These are phyloP conservation scores for Drosophila nannoptera DNA, from an alignment of 1,140 invertebrate genomes.

Conservation along the genomic window DNA sequence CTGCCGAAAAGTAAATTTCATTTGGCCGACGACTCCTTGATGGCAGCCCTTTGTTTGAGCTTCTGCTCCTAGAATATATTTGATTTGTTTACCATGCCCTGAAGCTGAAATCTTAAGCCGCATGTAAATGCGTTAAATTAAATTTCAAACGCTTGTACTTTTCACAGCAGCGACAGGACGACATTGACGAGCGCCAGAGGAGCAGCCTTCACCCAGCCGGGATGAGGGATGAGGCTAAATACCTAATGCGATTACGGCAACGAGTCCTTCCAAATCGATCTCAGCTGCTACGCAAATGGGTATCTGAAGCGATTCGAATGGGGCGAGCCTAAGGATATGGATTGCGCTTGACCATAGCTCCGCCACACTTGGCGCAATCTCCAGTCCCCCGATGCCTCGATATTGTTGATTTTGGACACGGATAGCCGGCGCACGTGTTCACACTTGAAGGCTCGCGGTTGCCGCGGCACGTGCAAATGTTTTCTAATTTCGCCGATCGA, in stretches of 20 bases:
- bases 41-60: constrained; percentile 72
- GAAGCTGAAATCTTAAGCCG: constrained; percentile 70
- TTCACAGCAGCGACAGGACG: constrained; percentile 42
- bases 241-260: constrained; percentile 67
- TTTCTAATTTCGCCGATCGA: constrained; percentile 55
- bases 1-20: constrained; percentile 66
- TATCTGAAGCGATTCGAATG: background rate
- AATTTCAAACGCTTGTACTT: constrained; percentile 74
- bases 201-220: constrained; percentile 14
- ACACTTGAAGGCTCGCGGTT: constrained; percentile 61
- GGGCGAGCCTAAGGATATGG: background rate
- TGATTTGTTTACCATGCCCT: constrained; percentile 74
- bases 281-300: constrained; percentile 2
- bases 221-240: constrained; percentile 35
- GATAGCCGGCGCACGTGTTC: constrained; percentile 69
- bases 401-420: constrained; percentile 73
- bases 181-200: constrained; percentile 30
- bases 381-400: constrained; percentile 15
- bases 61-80: constrained; percentile 71
- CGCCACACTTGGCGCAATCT: no score
- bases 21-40: constrained; percentile 36
- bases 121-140: constrained; percentile 78
- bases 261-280: constrained; percentile 35
- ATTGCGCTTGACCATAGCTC: no score
- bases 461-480: constrained; percentile 53